These are phyloP conservation scores for Camponotus fellah DNA, from an alignment of 2,888 invertebrate species.

Conservation along the genomic window DNA sequence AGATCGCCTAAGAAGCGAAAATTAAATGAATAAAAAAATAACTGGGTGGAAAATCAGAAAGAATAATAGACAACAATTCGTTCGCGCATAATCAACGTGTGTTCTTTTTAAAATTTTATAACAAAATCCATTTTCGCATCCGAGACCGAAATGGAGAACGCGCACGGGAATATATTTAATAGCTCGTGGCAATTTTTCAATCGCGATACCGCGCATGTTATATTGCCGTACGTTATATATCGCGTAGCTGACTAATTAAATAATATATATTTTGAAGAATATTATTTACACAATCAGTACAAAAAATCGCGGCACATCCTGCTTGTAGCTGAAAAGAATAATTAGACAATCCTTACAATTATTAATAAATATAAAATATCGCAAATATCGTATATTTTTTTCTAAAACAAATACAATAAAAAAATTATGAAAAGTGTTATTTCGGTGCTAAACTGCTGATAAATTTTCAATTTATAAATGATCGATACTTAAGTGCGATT, in stretches of 20 bases:
- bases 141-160: conserved; percentile 28
- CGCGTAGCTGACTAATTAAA: not conserved
- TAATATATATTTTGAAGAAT: conserved; percentile 26
- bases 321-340: not conserved
- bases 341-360: conserved; percentile 3
- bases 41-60: not conserved
- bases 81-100: conserved; percentile 47
- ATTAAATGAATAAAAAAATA: conserved; percentile 3
- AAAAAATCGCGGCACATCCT: not conserved
- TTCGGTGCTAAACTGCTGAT: too few species aligned
- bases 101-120: conserved; percentile 38
- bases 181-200: conserved; percentile 71
- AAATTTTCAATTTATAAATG: not conserved
- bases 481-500: not conserved
- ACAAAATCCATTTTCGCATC: conserved; percentile 37
- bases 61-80: conserved; percentile 24
- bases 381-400: not conserved
- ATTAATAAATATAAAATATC: not conserved
- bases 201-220: conserved; percentile 61
- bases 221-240: conserved; percentile 48
- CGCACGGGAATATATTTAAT: conserved; percentile 66
- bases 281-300: conserved; percentile 33
- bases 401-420: not conserved
- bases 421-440: not conserved
- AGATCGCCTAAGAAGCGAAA: conserved; percentile 1